Evolutionary conservation across 2,888 invertebrate genomes (phyloP), one percentile per base, ranked within the genome.

Genomic region (Morpho achilles): DNA sequence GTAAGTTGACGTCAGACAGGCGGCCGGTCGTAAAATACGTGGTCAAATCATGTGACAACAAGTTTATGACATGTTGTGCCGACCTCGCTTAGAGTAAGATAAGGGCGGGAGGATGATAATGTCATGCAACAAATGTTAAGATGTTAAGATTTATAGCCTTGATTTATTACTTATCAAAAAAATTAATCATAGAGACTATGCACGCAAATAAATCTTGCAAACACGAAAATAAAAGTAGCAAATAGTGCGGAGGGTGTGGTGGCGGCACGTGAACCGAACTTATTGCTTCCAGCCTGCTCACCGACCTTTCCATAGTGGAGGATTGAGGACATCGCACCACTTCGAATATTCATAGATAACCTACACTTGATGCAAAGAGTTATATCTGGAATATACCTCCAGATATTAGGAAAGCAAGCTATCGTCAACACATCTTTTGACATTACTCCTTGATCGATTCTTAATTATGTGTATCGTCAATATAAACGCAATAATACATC

Each of bases 281-380:
- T 77, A 74, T 86, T 87, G 76, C 80, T 88, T 90, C 79, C 91
- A 91, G 90, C 84, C 87, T 90, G 71, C 87, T 90, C 87, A 89
- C 87, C 73, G 87, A 89, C 76, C 89, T 91, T 69, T 76, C 74
- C 76, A 91, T 91, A 78, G 89, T 87, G 74, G 91, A 91, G 80
- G 89, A 89, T 79, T 90, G 86, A 66, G 43, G 64, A 56, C 59
- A 39, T 2, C 44, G 40, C 49, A 39, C 39, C 53, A 53, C 46
- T 43, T 8, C 46, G 32, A 9, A 48, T n/a, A 32, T 44, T 10
- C 53, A 46, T 53, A 46, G 62, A 83, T 69, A 59, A 60, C 53
- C 52, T 50, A 48, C 60, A 51, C 44, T 8, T 42, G 46, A 57
- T 58, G 55, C 49, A 45, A n/a, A 51, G 56, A 39, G 49, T 41